A percentile compares a stretch with the other conserved stretches of the same genome.
Evolutionary conservation across 2,888 invertebrate genomes (phyloP).

Genomic region (Dysmachus trigonus): DNA sequence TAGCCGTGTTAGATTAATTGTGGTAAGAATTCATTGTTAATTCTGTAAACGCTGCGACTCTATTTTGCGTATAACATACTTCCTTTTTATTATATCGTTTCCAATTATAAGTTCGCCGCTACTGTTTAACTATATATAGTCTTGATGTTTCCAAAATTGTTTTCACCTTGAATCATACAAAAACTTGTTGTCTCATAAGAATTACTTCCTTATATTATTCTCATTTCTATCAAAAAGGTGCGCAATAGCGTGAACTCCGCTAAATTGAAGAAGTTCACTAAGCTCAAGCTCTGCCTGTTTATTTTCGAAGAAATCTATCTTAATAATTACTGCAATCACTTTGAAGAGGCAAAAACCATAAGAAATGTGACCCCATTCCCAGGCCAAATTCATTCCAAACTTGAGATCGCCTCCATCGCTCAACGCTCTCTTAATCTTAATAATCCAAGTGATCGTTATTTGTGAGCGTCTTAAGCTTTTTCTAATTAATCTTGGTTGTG

Average conservation of each 20-base stretch:
- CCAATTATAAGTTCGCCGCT: background rate
- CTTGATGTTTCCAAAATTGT: background rate
- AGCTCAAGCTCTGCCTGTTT: background rate
- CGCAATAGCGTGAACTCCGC: background rate
- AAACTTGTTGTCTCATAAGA: background rate
- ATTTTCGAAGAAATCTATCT: background rate
- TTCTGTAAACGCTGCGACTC: too few species aligned
- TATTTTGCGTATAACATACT: too few species aligned
- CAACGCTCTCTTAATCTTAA: background rate
- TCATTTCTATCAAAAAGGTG: background rate
- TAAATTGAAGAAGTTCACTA: background rate
- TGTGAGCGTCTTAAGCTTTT: background rate
- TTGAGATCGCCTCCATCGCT: background rate
- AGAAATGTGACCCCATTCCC: background rate
- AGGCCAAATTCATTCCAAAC: background rate
- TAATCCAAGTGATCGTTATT: background rate
- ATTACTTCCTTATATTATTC: background rate
- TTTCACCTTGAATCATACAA: background rate
- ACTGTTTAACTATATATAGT: background rate
- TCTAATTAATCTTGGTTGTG: background rate
- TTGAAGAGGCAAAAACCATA: background rate
- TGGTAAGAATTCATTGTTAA: too few species aligned
- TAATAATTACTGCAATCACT: background rate
- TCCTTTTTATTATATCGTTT: background rate
- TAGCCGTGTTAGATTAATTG: too few species aligned